Percentiles rank a stretch among this genome's conserved stretches.
Evolutionary conservation across 2,113 vertebrate genomes (phyloP).

Genomic region (Mus musculus): DNA sequence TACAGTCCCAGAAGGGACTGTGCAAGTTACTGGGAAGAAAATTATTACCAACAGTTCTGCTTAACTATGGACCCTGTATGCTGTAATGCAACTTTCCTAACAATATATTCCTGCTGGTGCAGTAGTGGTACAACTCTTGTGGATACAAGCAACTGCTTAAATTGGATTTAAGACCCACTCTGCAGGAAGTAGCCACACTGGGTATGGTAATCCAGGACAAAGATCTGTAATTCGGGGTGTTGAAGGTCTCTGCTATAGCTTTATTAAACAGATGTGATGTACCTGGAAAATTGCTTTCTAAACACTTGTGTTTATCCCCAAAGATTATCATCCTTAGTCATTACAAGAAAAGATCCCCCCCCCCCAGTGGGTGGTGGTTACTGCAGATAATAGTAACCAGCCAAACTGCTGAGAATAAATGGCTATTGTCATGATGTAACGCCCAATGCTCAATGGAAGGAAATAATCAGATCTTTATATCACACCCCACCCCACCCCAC

Average conservation of each 20-base stretch:
- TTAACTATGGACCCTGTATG: not conserved
- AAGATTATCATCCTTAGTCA: not conserved
- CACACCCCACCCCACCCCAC: not conserved
- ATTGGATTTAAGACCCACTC: not conserved
- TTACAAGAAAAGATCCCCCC: not conserved
- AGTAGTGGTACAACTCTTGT: not conserved
- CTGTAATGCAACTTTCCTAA: not conserved
- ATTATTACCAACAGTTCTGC: not conserved
- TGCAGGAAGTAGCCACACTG: not conserved
- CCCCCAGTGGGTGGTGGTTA: no score
- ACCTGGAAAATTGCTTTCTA: not conserved
- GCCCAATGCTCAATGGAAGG: not conserved
- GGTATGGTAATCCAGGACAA: not conserved
- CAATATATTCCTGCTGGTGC: not conserved
- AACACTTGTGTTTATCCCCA: not conserved
- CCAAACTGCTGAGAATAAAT: not conserved
- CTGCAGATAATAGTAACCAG: not conserved
- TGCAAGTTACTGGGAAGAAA: no score
- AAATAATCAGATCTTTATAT: not conserved
- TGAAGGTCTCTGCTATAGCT: not conserved
- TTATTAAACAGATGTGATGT: not conserved
- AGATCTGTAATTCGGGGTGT: not conserved
- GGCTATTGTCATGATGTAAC: not conserved
- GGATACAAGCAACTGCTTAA: not conserved
- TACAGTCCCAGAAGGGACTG: not conserved